Evolutionary conservation across 2,113 vertebrate genomes (phyloP).

Genomic region (Tiliqua scincoides): DNA sequence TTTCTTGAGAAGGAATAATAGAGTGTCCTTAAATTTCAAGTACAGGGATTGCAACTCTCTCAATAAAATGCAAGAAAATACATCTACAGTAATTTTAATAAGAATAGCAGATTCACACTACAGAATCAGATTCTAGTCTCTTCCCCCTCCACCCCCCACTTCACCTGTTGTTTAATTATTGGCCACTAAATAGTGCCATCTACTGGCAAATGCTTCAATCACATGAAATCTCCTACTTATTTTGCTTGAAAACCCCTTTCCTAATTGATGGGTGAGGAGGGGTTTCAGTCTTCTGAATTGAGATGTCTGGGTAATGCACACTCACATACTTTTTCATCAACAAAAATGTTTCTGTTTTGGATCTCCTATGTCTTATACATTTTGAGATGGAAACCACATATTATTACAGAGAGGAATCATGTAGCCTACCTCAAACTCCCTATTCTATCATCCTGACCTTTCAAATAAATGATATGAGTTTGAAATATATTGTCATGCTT

Average conservation of each 20-base stretch:
- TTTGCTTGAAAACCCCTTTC: neutral
- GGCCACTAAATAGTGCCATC: constrained; percentile 66
- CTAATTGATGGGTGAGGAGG: neutral
- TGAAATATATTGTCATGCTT: neutral
- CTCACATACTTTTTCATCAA: neutral
- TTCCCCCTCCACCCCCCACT: neutral
- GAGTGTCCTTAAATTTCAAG: neutral
- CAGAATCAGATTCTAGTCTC: neutral
- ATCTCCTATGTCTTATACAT: neutral
- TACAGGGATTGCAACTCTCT: neutral
- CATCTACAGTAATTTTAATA: neutral
- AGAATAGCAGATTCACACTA: neutral
- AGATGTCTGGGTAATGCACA: neutral
- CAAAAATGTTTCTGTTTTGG: neutral
- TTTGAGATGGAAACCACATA: neutral
- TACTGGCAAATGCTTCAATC: constrained; percentile 58
- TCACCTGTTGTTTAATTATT: neutral
- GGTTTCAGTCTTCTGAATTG: neutral
- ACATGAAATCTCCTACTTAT: fast-evolving
- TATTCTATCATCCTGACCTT: neutral
- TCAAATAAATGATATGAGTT: neutral
- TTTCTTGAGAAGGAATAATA: neutral
- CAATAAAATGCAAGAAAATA: neutral
- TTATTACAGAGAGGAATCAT: neutral
- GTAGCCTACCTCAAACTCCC: neutral